Percentiles rank a stretch among this genome's conserved stretches.
Evolutionary conservation across 2,113 vertebrate species (phyloP).

Genomic region (Falcunculus frontatus): DNA sequence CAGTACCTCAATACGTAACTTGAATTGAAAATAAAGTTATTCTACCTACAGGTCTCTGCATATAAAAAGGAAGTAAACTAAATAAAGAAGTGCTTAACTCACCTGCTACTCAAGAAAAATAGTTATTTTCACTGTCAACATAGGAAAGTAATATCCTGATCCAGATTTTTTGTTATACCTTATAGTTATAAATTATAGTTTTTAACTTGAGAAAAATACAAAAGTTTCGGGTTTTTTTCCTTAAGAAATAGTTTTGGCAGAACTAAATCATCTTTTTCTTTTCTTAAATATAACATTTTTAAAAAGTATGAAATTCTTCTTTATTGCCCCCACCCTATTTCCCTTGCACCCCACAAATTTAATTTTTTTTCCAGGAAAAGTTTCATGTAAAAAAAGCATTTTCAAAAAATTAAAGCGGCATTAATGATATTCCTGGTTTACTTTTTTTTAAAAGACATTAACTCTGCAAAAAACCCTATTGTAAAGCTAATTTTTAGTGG

Average conservation of each 20-base stretch:
- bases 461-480: not conserved
- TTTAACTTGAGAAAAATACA: not conserved
- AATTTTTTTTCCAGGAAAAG: not conserved
- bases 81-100: not conserved
- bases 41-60: not conserved
- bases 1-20: accelerated
- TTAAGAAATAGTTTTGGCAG: not conserved
- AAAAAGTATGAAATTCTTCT: not conserved
- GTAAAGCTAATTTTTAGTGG: not conserved
- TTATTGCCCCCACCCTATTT: not conserved
- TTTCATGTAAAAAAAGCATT: accelerated
- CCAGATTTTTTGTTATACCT: not conserved
- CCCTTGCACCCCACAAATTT: accelerated
- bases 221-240: not conserved
- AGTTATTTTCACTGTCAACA: not conserved
- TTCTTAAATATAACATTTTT: accelerated
- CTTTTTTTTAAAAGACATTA: not conserved
- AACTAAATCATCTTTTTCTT: not conserved
- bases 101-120: not conserved
- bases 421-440: not conserved
- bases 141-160: not conserved
- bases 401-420: not conserved
- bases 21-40: not conserved
- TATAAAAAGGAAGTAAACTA: not conserved
- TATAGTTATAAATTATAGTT: not conserved